Conservation (phyloP, 1,140 invertebrate species). For the Cyclargus thomasi region DNA sequence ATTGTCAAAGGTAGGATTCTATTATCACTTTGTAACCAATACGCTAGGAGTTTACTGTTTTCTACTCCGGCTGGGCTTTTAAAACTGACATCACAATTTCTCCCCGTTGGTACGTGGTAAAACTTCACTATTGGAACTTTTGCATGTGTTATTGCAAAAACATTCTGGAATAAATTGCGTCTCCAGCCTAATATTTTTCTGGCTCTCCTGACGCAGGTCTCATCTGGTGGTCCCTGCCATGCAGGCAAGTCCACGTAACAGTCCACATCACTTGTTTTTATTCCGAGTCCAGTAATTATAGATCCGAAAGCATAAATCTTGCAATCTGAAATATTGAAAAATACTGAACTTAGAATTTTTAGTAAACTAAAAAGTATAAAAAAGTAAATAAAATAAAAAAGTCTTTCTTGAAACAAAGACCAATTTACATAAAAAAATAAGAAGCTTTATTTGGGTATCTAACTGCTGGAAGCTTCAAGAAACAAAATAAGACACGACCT, state of each 20-base stretch:
- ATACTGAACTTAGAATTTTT: neutral
- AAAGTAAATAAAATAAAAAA: neutral
- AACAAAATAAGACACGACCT: too few relatives aligned
- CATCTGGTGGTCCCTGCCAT: constrained; percentile 16
- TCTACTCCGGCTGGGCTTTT: constrained; percentile 77
- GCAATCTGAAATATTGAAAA: constrained; percentile 43
- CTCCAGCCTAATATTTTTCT: constrained; percentile 57
- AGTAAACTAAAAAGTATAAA: too few relatives aligned
- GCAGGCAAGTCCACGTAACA: constrained; percentile 71
- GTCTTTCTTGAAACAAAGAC: too few relatives aligned
- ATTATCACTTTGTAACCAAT: constrained; percentile 72
- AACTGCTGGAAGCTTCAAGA: too few relatives aligned
- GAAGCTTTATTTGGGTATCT: too few relatives aligned
- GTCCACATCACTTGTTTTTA: constrained; percentile 81
- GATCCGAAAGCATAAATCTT: constrained; percentile 78
- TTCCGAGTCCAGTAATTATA: constrained; percentile 78
- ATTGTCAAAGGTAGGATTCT: constrained; percentile 76
- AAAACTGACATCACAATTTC: constrained; percentile 81
- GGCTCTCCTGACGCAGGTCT: constrained; percentile 41
- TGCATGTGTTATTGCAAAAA: constrained; percentile 76
- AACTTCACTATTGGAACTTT: constrained; percentile 83
- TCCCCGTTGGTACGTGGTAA: constrained; percentile 68
- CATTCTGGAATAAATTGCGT: constrained; percentile 60
- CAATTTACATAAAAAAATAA: too few relatives aligned
- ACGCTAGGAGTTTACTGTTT: constrained; percentile 78